Conservation (phyloP, 2,797 vertebrate species). For the Glyptemys insculpta region DNA sequence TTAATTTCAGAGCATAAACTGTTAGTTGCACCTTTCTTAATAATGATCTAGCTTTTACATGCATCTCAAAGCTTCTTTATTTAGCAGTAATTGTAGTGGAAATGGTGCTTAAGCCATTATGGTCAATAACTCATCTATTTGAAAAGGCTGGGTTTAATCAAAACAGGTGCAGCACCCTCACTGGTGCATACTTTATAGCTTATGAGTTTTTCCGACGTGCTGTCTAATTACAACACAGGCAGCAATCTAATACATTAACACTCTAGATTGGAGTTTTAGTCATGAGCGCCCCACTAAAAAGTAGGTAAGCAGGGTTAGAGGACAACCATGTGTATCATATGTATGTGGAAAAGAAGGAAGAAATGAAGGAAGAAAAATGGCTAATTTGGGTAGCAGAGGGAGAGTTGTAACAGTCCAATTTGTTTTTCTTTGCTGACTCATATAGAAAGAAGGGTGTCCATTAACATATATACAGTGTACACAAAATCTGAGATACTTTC, state of each 20-base stretch:
- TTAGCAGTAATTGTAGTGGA: constrained; percentile 5
- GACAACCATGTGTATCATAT: background rate
- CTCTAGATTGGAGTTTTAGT: background rate
- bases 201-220: background rate
- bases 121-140: constrained; percentile 18
- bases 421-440: background rate
- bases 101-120: constrained; percentile 20
- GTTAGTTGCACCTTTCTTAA: background rate
- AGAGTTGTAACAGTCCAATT: background rate
- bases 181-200: background rate
- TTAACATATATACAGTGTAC: background rate
- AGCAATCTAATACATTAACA: constrained; percentile 9
- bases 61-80: background rate
- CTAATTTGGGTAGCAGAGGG: background rate
- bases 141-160: background rate
- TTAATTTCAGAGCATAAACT: background rate
- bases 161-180: background rate
- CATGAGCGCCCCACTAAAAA: background rate
- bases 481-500: background rate
- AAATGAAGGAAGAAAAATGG: background rate
- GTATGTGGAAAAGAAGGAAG: background rate
- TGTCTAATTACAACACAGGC: constrained; percentile 22
- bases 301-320: background rate
- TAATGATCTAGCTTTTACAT: background rate
- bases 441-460: background rate